phyloP scores from a whole-genome alignment of 1,140 invertebrate species.

The Ostrea denselamellosa region DNA sequence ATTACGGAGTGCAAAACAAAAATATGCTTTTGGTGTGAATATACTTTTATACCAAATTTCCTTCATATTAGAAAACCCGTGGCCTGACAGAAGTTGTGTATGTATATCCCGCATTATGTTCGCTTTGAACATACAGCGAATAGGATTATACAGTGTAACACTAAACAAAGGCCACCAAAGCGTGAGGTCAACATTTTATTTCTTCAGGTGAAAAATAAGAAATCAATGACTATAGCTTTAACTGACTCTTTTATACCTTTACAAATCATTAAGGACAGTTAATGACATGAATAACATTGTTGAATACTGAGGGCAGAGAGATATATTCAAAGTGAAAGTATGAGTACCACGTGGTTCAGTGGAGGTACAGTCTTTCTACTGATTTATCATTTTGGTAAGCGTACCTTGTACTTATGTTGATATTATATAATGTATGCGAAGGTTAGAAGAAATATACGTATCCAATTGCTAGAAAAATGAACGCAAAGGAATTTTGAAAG shows the following conservation, averaged over 20 bases:
- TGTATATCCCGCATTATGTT: neutral
- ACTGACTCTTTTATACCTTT: neutral
- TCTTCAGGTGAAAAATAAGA: neutral
- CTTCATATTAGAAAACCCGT: neutral
- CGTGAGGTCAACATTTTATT: neutral
- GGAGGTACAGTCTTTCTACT: neutral
- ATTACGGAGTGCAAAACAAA: no score
- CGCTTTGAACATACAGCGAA: constrained; percentile 1
- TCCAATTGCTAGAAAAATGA: no score
- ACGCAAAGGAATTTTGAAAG: no score
- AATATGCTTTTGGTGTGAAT: no score
- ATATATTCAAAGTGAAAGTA: neutral
- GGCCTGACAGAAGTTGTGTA: neutral
- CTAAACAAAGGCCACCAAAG: neutral
- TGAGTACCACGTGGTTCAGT: neutral
- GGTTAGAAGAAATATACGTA: no score
- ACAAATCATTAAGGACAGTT: neutral
- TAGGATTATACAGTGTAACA: neutral
- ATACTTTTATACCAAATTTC: neutral
- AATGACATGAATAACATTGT: neutral
- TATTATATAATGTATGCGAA: neutral
- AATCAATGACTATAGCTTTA: neutral
- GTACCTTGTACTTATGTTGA: neutral
- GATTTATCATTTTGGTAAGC: neutral
- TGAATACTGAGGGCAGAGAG: no score